These are phyloP conservation scores for Chionoecetes opilio DNA, from an alignment of 1,140 invertebrate species.

Conservation along the genomic window DNA sequence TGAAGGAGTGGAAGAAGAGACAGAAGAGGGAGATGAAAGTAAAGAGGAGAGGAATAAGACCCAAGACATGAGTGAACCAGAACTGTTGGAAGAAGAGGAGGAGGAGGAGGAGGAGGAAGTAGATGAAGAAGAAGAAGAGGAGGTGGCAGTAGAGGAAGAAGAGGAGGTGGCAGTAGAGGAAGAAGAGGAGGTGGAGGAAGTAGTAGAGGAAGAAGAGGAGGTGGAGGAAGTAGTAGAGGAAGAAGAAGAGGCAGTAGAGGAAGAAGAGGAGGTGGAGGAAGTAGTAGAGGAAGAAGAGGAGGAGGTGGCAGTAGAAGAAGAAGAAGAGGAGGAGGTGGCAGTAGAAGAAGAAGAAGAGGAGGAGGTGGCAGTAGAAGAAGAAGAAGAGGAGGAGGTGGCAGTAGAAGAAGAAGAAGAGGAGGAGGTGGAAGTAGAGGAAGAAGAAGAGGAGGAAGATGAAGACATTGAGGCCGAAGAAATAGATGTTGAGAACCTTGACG, in stretches of 20 bases:
- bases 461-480: not conserved
- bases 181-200: not conserved
- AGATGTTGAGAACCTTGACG: not conserved
- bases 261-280: not conserved
- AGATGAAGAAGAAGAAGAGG: too few relatives aligned
- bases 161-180: not conserved
- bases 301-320: not conserved
- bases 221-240: not conserved
- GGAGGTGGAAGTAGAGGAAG: not conserved
- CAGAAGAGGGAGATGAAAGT: not conserved
- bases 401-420: not conserved
- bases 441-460: not conserved
- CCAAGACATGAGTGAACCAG: too few relatives aligned
- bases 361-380: not conserved
- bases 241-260: not conserved
- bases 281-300: not conserved
- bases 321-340: not conserved
- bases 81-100: too few relatives aligned
- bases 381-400: not conserved
- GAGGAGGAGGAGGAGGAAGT: too few relatives aligned
- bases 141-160: not conserved
- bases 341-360: not conserved
- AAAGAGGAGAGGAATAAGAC: not conserved
- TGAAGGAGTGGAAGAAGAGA: not conserved
- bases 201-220: not conserved